Base-by-base conservation (phyloP, 1,140 invertebrate species). In the Tribolium madens region DNA sequence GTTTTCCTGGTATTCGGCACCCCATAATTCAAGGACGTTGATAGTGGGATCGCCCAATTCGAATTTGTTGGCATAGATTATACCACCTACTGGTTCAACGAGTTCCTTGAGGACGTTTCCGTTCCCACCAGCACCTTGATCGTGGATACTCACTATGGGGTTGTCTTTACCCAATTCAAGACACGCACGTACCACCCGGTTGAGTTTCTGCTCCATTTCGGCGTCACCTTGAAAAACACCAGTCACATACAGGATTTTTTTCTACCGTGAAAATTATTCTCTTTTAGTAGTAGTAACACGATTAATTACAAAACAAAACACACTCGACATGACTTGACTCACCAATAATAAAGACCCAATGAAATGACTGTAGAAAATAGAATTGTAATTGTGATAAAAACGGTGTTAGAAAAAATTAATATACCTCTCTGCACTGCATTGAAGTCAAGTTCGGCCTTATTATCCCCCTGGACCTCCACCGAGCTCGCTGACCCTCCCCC, bases 141-240 rank as follows among this genome's bases (percentile, higher is more conserved):
- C 98, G 89, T 98, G 96, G 78, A 98, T 97, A 87, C 95, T 96
- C 52, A 95, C 87, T 80, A 99, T 97, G 1, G 97, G 97, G 89
- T 99, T 99, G 0, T 88, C 85, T 1, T 89, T 87, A 12, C 91
- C 91, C 81, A 91, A 85, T 87, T 99, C 97, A 0, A 96, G 88
- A 84, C 98, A 99, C 2, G 94, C 95, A 78, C 97, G 89, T 0
- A 99, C 95, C 3, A 98, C 91, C 76, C 98, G 88, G 86, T 99
- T 98, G 7, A 99, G 84, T 87, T 98, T 98, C 83, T 99, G 97
- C 81, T 98, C 97, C 97, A 99, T 99, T 89, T 99, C 97, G 0
- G 97, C 93, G 89, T 99, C 97, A 36, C 97, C 96, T 84, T 12
- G 31, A 78, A 76, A 74, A 57, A 70, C 21, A 68, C 14, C 1